Percentiles rank a stretch among this genome's conserved stretches.
Conservation (phyloP, 2,888 invertebrate genomes). For the Brachyptera putata region DNA sequence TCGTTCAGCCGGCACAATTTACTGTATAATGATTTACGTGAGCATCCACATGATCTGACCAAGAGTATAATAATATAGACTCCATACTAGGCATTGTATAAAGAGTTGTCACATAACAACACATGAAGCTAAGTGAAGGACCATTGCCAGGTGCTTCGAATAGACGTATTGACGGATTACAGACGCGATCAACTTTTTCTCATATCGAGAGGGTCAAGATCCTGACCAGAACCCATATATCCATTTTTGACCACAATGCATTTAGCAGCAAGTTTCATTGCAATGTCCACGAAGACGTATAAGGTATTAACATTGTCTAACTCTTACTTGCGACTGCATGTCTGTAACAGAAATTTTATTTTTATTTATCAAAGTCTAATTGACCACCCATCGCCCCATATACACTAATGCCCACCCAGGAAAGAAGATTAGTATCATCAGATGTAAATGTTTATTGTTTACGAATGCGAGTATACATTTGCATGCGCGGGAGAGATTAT, state of each 20-base stretch:
- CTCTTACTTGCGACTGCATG: too few relatives aligned
- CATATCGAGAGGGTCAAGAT: conserved; percentile 16
- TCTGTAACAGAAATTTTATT: too few relatives aligned
- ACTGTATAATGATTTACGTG: conserved; percentile 14
- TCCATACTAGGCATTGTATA: conserved; percentile 18
- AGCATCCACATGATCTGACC: background rate
- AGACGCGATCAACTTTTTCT: conserved; percentile 12
- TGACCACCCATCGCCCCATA: background rate
- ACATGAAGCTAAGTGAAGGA: background rate
- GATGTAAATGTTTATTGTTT: background rate
- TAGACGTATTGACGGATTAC: conserved; percentile 2
- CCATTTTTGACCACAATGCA: conserved; percentile 16
- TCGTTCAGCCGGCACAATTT: background rate
- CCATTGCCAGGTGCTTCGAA: background rate
- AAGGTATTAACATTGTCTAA: background rate
- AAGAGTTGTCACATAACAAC: conserved; percentile 5
- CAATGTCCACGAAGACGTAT: background rate
- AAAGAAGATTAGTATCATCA: background rate
- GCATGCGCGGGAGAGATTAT: too few relatives aligned
- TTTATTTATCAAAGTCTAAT: background rate
- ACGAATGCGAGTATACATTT: too few relatives aligned
- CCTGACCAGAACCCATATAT: conserved; percentile 16
- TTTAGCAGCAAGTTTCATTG: background rate
- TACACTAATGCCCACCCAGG: background rate
- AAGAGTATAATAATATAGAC: background rate